phyloP scores from a whole-genome alignment of 2,888 invertebrate genomes.

The Monochamus alternatus region DNA sequence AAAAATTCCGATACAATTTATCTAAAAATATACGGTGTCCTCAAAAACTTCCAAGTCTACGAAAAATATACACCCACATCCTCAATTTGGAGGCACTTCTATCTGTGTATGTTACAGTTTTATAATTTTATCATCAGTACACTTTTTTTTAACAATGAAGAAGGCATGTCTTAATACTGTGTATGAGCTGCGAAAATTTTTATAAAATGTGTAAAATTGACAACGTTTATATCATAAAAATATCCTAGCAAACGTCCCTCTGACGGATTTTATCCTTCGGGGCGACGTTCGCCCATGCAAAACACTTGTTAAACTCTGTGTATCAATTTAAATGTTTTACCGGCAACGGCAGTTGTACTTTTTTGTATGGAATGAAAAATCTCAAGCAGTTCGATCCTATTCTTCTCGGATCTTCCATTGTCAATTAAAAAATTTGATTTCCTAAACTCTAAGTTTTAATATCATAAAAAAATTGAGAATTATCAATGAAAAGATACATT shows the following conservation, averaged over 20 bases:
- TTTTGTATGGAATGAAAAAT: neutral
- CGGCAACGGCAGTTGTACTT: slow-evolving; percentile 4
- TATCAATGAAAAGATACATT: neutral
- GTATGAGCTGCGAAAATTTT: slow-evolving; percentile 33
- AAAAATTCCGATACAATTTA: slow-evolving; percentile 24
- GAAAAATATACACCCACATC: neutral
- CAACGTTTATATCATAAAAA: slow-evolving; percentile 25
- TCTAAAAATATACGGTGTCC: slow-evolving; percentile 36
- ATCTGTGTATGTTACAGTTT: slow-evolving; percentile 1
- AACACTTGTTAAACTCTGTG: slow-evolving; percentile 26
- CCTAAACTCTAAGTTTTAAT: neutral
- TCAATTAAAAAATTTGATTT: neutral
- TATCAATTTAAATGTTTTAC: neutral
- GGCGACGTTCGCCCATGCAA: neutral
- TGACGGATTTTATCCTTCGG: neutral
- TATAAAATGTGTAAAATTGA: slow-evolving; percentile 38
- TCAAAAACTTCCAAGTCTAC: slow-evolving; percentile 1
- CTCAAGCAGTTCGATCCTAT: too few relatives aligned
- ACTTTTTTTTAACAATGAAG: slow-evolving; percentile 18
- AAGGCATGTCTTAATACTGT: slow-evolving; percentile 37
- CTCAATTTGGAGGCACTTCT: slow-evolving; percentile 7
- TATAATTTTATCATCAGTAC: slow-evolving; percentile 6
- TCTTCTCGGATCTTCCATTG: neutral
- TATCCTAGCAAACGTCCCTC: neutral
- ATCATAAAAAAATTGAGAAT: slow-evolving; percentile 2